Base-by-base conservation (phyloP, 2,797 vertebrate species). In the Phrynocephalus forsythii region DNA sequence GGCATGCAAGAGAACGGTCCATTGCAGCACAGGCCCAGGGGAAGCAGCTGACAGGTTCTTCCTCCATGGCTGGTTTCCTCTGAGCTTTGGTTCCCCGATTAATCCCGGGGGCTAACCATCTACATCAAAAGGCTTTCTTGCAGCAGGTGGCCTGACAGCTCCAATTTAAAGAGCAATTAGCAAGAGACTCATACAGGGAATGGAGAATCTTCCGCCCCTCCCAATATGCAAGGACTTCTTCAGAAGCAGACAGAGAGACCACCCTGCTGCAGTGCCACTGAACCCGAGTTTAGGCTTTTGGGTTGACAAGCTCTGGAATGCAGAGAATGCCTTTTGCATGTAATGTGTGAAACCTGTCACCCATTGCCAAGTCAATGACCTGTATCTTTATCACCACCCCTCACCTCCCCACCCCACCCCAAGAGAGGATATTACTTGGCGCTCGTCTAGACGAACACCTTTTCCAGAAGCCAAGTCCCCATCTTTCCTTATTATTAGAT, bases 261-360 rank as follows among this genome's bases (percentile, higher is more conserved):
- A 11, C 3, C 60, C 79, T 82, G 75, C 72, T 72, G 82, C 83
- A 15, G 60, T 63, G 78, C 38, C 1, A 1, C 63, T 0, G 5
- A 89, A 84, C 28, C 77, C 48, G 50, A 87, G 78, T 66, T 60
- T 77, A 6, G 1, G 11, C 20, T 10, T 68, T 78, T 38, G 60
- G 52, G 86, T 63, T 72, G 22, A 76, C 87, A 81, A 80, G 56
- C 48, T 24, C n/a, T 69, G 71, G 87, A 88, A 89, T 81, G n/a
- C 86, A 88, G 84, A 2, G 3, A 94, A 88, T 84, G 86, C 28
- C 77, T 84, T 82, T 11, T 68, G 83, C 72, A 79, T 82, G 73
- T 72, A 85, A 44, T 4, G 44, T n/a, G 89, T 24, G 5, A 90
- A 82, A 87, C 22, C 26, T 79, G 66, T 89, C 83, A 60, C 1